Evolutionary conservation across 2,113 vertebrate genomes (phyloP).

Genomic region (human (Homo sapiens)): GRCh38 chr2:165539001-165539500

Average conservation of each 20-base stretch:
- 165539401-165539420: not conserved
- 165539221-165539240: not conserved
- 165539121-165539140: not conserved
- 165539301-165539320: not conserved
- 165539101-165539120: not conserved
- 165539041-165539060: not conserved
- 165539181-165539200: conserved; percentile 15
- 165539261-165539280: not conserved
- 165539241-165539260: not conserved
- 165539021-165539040: not conserved
- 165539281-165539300: not conserved
- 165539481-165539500: conserved; percentile 13
- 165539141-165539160: not conserved
- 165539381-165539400: not conserved
- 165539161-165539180: conserved; percentile 4
- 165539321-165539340: not conserved
- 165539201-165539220: not conserved
- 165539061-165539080: not conserved
- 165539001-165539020: not conserved
- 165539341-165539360: not conserved
- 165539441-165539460: not conserved
- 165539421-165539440: not conserved
- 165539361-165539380: not conserved
- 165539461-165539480: not conserved
- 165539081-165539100: conserved; percentile 12